Conservation (phyloP, 1,140 invertebrate genomes). For the Lasaia peninsularis region DNA sequence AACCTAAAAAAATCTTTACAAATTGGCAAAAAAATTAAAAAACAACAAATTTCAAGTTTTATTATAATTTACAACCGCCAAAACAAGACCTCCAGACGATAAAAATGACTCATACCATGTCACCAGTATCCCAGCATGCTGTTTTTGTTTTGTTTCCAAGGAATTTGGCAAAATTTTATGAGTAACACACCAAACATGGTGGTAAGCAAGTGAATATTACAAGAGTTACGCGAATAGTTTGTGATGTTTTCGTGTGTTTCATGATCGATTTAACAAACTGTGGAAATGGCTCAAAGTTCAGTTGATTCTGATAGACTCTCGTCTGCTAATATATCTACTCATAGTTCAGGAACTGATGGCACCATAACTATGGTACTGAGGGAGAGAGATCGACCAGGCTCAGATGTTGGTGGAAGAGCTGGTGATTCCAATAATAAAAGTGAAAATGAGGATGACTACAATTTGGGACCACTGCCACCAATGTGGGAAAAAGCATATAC, state of each 20-base stretch:
- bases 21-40: conserved; percentile 16
- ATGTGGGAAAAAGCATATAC: conserved; percentile 99
- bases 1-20: neutral
- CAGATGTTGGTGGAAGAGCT: conserved; percentile 61
- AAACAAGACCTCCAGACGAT: conserved; percentile 43
- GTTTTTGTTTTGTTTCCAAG: conserved; percentile 71
- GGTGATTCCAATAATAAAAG: conserved; percentile 54
- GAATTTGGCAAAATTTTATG: conserved; percentile 51
- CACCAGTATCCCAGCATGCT: conserved; percentile 43
- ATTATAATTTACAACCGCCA: conserved; percentile 35
- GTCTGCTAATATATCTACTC: conserved; percentile 67
- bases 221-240: conserved; percentile 5
- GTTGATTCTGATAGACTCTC: conserved; percentile 70
- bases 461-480: conserved; percentile 91
- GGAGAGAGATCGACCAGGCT: conserved; percentile 33
- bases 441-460: conserved; percentile 71
- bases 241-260: conserved; percentile 15
- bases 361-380: conserved; percentile 39
- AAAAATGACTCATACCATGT: conserved; percentile 69
- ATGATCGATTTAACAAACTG: conserved; percentile 16
- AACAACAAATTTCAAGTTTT: conserved; percentile 34
- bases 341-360: conserved; percentile 66
- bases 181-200: conserved; percentile 47
- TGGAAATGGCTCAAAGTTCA: conserved; percentile 62
- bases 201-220: conserved; percentile 14